Conservation (phyloP, 2,797 vertebrate species). For the Meriones psammophilus region DNA sequence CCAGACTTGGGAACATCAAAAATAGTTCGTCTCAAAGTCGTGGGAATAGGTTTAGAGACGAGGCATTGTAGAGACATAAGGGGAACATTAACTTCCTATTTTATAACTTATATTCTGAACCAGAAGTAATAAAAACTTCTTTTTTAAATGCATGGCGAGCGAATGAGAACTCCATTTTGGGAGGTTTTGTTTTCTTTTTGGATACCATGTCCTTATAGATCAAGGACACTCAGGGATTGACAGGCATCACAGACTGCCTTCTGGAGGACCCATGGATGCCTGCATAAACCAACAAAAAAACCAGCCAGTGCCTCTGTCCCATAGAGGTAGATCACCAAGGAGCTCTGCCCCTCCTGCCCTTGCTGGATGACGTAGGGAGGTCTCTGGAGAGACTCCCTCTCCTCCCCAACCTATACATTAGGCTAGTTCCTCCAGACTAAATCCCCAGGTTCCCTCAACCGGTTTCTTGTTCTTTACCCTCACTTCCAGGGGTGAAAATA, state of each 20-base stretch:
- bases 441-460: not conserved
- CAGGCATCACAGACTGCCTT: not conserved
- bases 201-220: not conserved
- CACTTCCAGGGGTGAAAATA: slow-evolving; percentile 35
- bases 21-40: slow-evolving; percentile 43
- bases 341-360: not conserved
- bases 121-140: slow-evolving; percentile 31
- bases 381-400: not conserved
- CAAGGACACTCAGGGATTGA: not conserved
- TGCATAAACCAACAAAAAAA: not conserved
- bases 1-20: slow-evolving; percentile 48
- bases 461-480: not conserved
- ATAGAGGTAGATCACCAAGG: not conserved
- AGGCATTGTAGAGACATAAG: not conserved
- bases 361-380: not conserved
- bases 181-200: slow-evolving; percentile 49
- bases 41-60: slow-evolving; percentile 45
- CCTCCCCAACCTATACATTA: not conserved
- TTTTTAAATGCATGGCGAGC: slow-evolving; percentile 53
- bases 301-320: not conserved
- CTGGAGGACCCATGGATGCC: not conserved
- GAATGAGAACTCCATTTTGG: not conserved
- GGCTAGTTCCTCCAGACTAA: not conserved
- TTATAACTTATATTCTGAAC: slow-evolving; percentile 52
- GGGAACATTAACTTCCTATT: not conserved